Evolutionary conservation across 1,140 invertebrate genomes (phyloP).

Genomic region (Ectropis grisescens): DNA sequence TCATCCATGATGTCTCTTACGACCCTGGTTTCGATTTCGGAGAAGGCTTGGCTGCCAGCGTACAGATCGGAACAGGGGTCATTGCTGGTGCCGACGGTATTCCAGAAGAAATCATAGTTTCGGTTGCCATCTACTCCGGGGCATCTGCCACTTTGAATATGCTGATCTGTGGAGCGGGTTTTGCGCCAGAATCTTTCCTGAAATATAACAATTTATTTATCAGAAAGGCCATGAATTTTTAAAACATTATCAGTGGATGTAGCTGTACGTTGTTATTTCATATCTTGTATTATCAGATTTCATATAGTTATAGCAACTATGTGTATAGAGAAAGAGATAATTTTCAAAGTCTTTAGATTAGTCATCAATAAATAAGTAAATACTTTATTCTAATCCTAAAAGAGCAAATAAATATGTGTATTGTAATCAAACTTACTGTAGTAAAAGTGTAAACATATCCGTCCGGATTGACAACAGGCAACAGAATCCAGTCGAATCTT

Average conservation of each 20-base stretch:
- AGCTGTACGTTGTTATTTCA: no score
- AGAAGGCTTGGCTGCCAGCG: slow-evolving; percentile 76
- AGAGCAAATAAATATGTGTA: no score
- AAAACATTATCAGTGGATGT: no score
- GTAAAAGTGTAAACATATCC: slow-evolving; percentile 44
- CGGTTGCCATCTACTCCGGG: slow-evolving; percentile 70
- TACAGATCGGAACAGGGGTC: slow-evolving; percentile 78
- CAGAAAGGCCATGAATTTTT: no score
- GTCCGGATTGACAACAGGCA: no score
- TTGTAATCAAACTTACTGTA: slow-evolving; percentile 18
- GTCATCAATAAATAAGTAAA: no score
- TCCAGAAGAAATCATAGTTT: slow-evolving; percentile 74
- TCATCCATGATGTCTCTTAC: slow-evolving; percentile 68
- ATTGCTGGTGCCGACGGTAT: slow-evolving; percentile 73
- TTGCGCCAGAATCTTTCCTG: slow-evolving; percentile 51
- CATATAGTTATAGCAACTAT: no score
- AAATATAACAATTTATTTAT: no score
- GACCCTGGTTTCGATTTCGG: slow-evolving; percentile 77
- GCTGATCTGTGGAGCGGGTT: slow-evolving; percentile 20
- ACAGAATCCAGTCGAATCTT: slow-evolving; percentile 49
- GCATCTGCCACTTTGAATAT: slow-evolving; percentile 23
- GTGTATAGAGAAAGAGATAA: no score
- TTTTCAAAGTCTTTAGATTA: no score
- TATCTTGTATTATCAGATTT: no score
- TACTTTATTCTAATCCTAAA: no score